Evolutionary conservation across 2,797 vertebrate genomes (phyloP), one percentile per base, ranked within the genome.

Genomic region (Bovichtus variegatus): DNA sequence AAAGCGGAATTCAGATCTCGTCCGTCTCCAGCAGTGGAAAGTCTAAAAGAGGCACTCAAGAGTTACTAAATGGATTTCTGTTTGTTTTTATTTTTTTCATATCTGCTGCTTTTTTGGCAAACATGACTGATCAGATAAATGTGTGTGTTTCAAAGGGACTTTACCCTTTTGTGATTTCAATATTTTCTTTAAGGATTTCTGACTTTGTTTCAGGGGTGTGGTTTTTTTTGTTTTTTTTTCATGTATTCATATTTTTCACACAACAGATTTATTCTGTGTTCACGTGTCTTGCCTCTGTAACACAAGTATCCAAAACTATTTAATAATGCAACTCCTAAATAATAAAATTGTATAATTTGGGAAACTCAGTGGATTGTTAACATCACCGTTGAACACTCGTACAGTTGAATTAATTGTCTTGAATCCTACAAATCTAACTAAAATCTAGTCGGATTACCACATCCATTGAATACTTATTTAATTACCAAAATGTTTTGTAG

Each of bases 21-120:
- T 82, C 80, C n/a, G 9, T 79, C 78, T 89, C 82, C 67, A 68
- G 65, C 54, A 58, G 68, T 64, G 62, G 59, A 47, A 88, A 68
- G 55, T 79, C 55, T 80, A 74, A 82, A 83, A 80, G 34, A 83
- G 50, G 51, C 64, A 44, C 68, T 71, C 29, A 29, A 54, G 15
- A 55, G 41, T 76, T 31, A 61, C 44, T 78, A 55, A 61, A 80
- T 47, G 34, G 55, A 72, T 84, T 86, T 83, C 8, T 63, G 4
- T 84, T 81, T 71, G 5, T 84, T 81, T 85, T 85, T 74, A 68
- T 73, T 65, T 84, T 78, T 82, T 84, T 91, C 86, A 88, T 90
- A 88, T 94, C 91, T 89, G 78, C 86, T 89, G 82, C 85, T 88
- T 90, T 90, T 63, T 60, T 53, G 77, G 69, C 40, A 71, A 75